phyloP scores from a whole-genome alignment of 1,140 invertebrate species.

The Lineus longissimus region DNA sequence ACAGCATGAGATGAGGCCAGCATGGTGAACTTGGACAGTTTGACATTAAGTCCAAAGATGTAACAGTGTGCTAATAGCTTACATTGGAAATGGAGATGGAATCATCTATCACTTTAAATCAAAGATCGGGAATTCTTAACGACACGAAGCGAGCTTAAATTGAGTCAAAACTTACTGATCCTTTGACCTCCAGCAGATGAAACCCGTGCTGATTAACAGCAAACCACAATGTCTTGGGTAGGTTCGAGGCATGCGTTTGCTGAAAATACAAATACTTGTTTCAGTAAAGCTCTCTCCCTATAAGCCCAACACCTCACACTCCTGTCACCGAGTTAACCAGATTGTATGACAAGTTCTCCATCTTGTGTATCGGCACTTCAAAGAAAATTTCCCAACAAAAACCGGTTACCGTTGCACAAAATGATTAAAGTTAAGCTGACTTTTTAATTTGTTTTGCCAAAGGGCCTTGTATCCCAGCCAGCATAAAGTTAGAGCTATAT shows the following conservation, averaged over 20 bases:
- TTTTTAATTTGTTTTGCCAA: no score
- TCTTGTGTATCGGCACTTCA: no score
- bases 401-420: background rate
- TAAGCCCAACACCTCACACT: no score
- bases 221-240: constrained; percentile 80
- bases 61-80: no score
- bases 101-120: no score
- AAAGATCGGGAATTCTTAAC: constrained; percentile 12
- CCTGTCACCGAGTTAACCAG: no score
- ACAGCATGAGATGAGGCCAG: background rate
- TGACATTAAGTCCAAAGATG: no score
- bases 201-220: constrained; percentile 90
- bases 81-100: no score
- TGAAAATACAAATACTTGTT: constrained; percentile 56
- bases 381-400: constrained; percentile 9
- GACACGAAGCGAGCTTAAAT: background rate
- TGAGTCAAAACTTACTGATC: constrained; percentile 58
- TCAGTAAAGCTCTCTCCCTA: no score
- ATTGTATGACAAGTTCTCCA: no score
- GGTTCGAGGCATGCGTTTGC: constrained; percentile 94
- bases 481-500: constrained; percentile 7
- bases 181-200: constrained; percentile 81
- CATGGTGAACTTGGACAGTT: no score
- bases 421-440: no score
- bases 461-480: background rate